Evolutionary conservation across 2,888 invertebrate species (phyloP).

Genomic region (Phortica okadai): DNA sequence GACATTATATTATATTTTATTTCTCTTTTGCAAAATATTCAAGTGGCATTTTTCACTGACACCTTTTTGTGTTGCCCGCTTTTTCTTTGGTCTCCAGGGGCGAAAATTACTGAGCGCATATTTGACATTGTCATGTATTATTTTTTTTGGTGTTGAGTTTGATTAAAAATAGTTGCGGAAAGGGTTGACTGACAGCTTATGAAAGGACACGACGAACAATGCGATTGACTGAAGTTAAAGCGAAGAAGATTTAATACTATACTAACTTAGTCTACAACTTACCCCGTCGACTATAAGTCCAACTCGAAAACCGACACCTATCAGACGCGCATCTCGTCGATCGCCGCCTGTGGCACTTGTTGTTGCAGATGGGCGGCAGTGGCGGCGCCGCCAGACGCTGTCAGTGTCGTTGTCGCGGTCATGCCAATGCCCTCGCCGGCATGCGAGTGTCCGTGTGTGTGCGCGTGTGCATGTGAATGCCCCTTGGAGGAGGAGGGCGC

Average conservation of each 20-base stretch:
- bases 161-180: slow-evolving; percentile 5
- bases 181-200: not conserved
- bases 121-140: not conserved
- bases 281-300: slow-evolving; percentile 76
- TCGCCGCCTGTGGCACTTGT: slow-evolving; percentile 87
- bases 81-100: not conserved
- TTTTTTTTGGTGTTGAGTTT: slow-evolving; percentile 12
- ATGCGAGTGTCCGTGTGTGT: slow-evolving; percentile 66
- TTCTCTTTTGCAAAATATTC: not conserved
- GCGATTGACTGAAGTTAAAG: not conserved
- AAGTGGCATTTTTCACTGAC: slow-evolving; percentile 20
- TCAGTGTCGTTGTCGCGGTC: slow-evolving; percentile 70
- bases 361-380: slow-evolving; percentile 80
- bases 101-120: not conserved
- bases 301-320: slow-evolving; percentile 77
- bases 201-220: not conserved
- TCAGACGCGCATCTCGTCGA: slow-evolving; percentile 95
- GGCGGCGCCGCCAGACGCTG: slow-evolving; percentile 77
- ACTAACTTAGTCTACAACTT: slow-evolving; percentile 53
- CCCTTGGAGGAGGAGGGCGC: slow-evolving; percentile 76
- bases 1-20: not conserved
- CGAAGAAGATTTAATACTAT: not conserved
- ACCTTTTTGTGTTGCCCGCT: not conserved
- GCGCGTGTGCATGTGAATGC: slow-evolving; percentile 75
- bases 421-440: slow-evolving; percentile 66